Percentiles rank a stretch among this genome's conserved stretches.
These are phyloP conservation scores for Passer montanus DNA, from an alignment of 2,113 vertebrate genomes.

Conservation along the genomic window DNA sequence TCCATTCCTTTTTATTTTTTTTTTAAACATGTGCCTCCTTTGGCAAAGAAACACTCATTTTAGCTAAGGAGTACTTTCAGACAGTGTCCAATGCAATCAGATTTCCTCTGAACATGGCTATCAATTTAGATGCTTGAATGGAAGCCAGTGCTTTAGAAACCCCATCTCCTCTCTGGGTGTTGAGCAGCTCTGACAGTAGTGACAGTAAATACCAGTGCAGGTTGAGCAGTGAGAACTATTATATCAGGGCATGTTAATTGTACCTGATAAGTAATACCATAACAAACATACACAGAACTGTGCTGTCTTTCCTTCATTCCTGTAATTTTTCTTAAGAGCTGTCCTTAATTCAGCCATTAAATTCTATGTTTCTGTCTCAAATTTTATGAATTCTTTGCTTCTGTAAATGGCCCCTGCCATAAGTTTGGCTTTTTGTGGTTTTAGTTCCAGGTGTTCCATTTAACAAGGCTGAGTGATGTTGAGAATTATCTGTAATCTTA, in stretches of 20 bases:
- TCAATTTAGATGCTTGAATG: slow-evolving; percentile 24
- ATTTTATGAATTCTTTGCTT: neutral
- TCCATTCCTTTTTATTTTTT: neutral
- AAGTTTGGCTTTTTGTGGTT: neutral
- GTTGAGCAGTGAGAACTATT: slow-evolving; percentile 11
- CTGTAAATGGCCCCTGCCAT: neutral
- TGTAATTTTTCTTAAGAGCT: neutral
- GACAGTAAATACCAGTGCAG: slow-evolving; percentile 26
- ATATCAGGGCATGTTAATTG: slow-evolving; percentile 24
- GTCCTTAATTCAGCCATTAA: neutral
- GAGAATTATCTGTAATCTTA: neutral
- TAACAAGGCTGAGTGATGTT: neutral
- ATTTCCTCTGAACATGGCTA: neutral
- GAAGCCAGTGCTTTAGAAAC: neutral
- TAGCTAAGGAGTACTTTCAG: neutral
- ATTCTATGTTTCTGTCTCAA: neutral
- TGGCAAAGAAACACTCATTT: neutral
- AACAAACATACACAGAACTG: neutral
- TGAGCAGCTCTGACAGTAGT: slow-evolving; percentile 12
- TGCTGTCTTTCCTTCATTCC: neutral
- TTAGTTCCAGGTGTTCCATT: neutral
- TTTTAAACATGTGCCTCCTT: neutral
- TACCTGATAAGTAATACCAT: neutral
- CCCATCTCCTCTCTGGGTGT: neutral
- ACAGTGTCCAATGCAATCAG: neutral